Conservation (phyloP, 2,888 invertebrate species). For the Ectobius pallidus region DNA sequence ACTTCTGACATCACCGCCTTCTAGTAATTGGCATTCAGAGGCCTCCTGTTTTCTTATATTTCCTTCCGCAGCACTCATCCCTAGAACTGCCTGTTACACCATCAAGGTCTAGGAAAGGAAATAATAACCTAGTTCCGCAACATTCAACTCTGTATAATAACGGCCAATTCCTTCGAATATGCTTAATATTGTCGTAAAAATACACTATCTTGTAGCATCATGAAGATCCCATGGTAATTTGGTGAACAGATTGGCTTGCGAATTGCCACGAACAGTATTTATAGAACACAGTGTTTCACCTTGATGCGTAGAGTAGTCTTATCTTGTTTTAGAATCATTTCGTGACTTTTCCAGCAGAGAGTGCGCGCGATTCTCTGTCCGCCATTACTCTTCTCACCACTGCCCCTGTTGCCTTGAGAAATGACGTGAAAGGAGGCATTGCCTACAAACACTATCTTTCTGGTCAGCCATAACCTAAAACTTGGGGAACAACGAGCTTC, state of each 20-base stretch:
- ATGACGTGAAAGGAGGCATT: slow-evolving; percentile 14
- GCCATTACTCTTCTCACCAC: slow-evolving; percentile 28
- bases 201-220: not conserved
- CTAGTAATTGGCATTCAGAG: too few species aligned
- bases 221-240: not conserved
- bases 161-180: not conserved
- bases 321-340: slow-evolving; percentile 23
- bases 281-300: not conserved
- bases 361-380: not conserved
- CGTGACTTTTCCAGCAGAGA: slow-evolving; percentile 24
- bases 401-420: slow-evolving; percentile 22
- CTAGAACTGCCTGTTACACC: too few species aligned
- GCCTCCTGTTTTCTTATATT: too few species aligned
- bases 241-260: not conserved
- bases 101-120: not conserved
- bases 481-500: not conserved
- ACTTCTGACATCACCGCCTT: too few species aligned
- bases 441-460: slow-evolving; percentile 2
- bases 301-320: not conserved
- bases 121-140: not conserved
- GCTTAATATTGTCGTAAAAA: not conserved
- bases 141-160: not conserved
- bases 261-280: not conserved
- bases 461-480: slow-evolving; percentile 24
- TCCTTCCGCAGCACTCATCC: too few species aligned